Percentiles rank a stretch among this genome's conserved stretches.
phyloP scores from a whole-genome alignment of 1,140 invertebrate species.

The Paracyclopina nana region DNA sequence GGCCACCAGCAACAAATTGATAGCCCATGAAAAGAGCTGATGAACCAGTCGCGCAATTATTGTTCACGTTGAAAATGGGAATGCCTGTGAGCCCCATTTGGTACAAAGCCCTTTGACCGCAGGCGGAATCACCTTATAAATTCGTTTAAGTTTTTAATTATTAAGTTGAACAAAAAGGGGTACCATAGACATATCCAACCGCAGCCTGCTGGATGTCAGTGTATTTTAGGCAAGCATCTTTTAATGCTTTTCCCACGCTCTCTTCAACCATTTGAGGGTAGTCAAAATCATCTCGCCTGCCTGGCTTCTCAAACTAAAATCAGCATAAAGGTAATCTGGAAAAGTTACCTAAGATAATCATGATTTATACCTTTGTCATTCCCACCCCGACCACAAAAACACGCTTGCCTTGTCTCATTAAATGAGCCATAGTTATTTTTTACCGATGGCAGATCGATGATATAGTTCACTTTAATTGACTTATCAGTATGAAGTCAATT shows the following conservation, averaged over 20 bases:
- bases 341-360: constrained; percentile 25
- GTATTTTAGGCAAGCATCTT: constrained; percentile 65
- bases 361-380: constrained; percentile 64
- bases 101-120: constrained; percentile 83
- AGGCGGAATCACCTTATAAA: constrained; percentile 89
- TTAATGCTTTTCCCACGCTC: constrained; percentile 65
- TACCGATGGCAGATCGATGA: too few species aligned
- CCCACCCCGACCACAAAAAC: constrained; percentile 89
- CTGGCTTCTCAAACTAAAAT: constrained; percentile 64
- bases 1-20: constrained; percentile 65
- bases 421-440: too few species aligned
- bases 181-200: constrained; percentile 88
- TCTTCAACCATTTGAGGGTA: constrained; percentile 90
- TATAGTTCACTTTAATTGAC: too few species aligned
- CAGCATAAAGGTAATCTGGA: background rate
- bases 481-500: too few species aligned
- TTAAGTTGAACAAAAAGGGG: constrained; percentile 28
- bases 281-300: constrained; percentile 50
- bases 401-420: too few species aligned
- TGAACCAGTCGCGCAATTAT: constrained; percentile 91
- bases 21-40: constrained; percentile 74
- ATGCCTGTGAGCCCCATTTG: constrained; percentile 88
- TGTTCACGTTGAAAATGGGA: constrained; percentile 95
- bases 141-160: constrained; percentile 26
- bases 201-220: constrained; percentile 62